Base-by-base conservation (phyloP, 2,888 invertebrate genomes). In the Clostera curtula region DNA sequence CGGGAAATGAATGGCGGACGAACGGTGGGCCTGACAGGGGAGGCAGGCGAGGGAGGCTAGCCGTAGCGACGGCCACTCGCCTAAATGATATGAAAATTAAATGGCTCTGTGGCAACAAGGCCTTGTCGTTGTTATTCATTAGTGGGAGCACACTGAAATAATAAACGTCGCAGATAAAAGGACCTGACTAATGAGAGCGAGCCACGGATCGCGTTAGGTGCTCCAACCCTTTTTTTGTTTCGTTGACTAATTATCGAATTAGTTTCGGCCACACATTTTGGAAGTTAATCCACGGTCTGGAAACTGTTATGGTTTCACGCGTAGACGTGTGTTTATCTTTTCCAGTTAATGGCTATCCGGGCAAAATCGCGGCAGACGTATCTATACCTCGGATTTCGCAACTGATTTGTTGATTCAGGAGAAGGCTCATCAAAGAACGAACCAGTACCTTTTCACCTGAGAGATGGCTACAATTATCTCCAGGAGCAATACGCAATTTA, bases 301-400 rank as follows among this genome's bases (percentile, higher is more conserved):
- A 14, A 20, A 3, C 18, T 40, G 33, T 39, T 16, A 28, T n/a
- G 34, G 30, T 36, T 25, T 29, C 35, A 32, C 18, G 34, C 33
- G 15, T 31, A 19, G 25, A 22, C 25, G 24, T 36, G 25, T 53
- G 48, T 54, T 56, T 49, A 48, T 46, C 31, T 45, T 55, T 43
- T 29, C 51, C 41, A 56, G 43, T 51, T 52, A 35, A 24, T 33
- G 31, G 34, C 35, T 45, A 31, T 34, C 30, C 31, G 31, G 31
- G 23, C 25, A 28, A 31, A 34, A 22, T 25, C 34, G 32, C 31
- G 32, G 36, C 32, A 12, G 8, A 6, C 8, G 13, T 38, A 27
- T 2, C 3, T 12, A 3, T 10, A 26, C 18, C 22, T 8, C 10
- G 12, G 4, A 29, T 17, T 10, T 20, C 8, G 9, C 14, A 5